Conservation (phyloP, 2,113 vertebrate species). For the Syngnathoides biaculeatus region DNA sequence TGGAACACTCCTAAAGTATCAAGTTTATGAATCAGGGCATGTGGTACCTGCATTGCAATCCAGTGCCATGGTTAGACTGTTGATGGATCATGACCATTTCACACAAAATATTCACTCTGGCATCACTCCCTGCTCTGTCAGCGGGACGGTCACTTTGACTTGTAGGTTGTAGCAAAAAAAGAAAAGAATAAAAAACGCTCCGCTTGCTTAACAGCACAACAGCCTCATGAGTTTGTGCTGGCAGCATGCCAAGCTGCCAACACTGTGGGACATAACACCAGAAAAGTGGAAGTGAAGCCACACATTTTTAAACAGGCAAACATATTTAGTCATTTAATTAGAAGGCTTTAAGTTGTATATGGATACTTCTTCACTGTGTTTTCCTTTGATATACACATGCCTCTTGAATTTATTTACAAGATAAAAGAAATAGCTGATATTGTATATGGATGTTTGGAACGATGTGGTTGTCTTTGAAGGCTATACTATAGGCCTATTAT, state of each 20-base stretch:
- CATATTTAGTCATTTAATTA: slow-evolving; percentile 69
- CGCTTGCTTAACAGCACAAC: slow-evolving; percentile 73
- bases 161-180: slow-evolving; percentile 66
- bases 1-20: neutral
- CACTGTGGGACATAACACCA: slow-evolving; percentile 46
- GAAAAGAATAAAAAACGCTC: slow-evolving; percentile 47
- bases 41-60: slow-evolving; percentile 36
- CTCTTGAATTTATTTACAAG: slow-evolving; percentile 64
- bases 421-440: slow-evolving; percentile 30
- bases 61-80: slow-evolving; percentile 65
- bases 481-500: neutral
- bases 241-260: slow-evolving; percentile 65
- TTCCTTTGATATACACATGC: slow-evolving; percentile 56
- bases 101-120: slow-evolving; percentile 54
- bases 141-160: slow-evolving; percentile 65
- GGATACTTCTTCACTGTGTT: slow-evolving; percentile 46
- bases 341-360: slow-evolving; percentile 57
- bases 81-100: slow-evolving; percentile 71
- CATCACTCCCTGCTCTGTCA: slow-evolving; percentile 60
- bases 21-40: slow-evolving; percentile 23
- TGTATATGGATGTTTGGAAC: neutral
- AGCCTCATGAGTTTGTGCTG: slow-evolving; percentile 68
- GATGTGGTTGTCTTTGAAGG: neutral
- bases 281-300: slow-evolving; percentile 68
- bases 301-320: slow-evolving; percentile 64